Conservation (phyloP, 2,888 invertebrate genomes). For the Amiota communis region DNA sequence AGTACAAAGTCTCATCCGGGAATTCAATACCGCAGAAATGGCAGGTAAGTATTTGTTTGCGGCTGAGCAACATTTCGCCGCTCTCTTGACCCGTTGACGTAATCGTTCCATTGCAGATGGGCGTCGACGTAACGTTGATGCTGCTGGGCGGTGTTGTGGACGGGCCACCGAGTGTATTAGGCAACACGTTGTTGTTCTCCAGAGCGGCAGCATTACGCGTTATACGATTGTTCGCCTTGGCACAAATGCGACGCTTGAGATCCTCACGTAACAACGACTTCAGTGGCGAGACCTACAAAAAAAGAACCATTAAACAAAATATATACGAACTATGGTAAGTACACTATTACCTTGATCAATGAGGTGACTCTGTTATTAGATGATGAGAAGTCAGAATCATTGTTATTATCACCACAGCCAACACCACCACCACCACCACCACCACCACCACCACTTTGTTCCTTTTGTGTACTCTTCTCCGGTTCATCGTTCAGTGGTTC, state of each 20-base stretch:
- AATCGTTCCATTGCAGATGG: slow-evolving; percentile 77
- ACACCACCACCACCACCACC: slow-evolving; percentile 10
- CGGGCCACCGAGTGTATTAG: slow-evolving; percentile 48
- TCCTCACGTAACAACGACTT: slow-evolving; percentile 89
- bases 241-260: slow-evolving; percentile 85
- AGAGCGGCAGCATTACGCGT: slow-evolving; percentile 69
- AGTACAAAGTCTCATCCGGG: slow-evolving; percentile 95
- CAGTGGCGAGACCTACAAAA: slow-evolving; percentile 80
- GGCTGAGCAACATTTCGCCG: slow-evolving; percentile 73
- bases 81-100: slow-evolving; percentile 82
- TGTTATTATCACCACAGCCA: slow-evolving; percentile 48
- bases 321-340: background rate
- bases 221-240: slow-evolving; percentile 78
- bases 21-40: slow-evolving; percentile 94
- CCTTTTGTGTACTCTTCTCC: slow-evolving; percentile 26
- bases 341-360: slow-evolving; percentile 80
- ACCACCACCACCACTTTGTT: slow-evolving; percentile 19
- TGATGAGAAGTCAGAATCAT: slow-evolving; percentile 72
- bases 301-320: background rate
- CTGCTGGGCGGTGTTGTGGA: slow-evolving; percentile 51
- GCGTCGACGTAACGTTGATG: slow-evolving; percentile 72
- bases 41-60: slow-evolving; percentile 81
- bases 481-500: slow-evolving; percentile 60
- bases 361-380: slow-evolving; percentile 83
- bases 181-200: slow-evolving; percentile 72